Percentiles rank a stretch among this genome's conserved stretches.
Evolutionary conservation across 2,888 invertebrate genomes (phyloP).

Genomic region (Dendrolimus houi): DNA sequence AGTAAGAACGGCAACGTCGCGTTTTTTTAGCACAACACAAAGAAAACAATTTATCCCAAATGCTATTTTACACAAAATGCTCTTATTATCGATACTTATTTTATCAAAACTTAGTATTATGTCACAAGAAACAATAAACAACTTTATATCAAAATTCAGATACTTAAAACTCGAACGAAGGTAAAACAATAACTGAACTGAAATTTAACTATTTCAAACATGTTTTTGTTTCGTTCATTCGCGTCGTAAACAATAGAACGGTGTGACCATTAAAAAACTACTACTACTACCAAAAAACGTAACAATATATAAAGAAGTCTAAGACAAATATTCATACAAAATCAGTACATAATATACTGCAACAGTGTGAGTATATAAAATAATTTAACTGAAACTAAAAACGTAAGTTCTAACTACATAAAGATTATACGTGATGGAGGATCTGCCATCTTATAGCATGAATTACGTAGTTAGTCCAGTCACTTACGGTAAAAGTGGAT

Average conservation of each 20-base stretch:
- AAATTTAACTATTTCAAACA: conserved; percentile 18
- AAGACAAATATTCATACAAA: too few relatives aligned
- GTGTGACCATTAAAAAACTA: conserved; percentile 35
- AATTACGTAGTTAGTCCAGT: too few relatives aligned
- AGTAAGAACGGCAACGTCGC: conserved; percentile 66
- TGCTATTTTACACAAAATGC: background rate
- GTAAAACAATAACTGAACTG: conserved; percentile 34
- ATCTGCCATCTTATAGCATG: too few relatives aligned
- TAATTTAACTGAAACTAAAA: background rate
- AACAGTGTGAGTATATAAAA: background rate
- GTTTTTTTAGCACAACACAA: conserved; percentile 36
- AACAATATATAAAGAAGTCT: background rate
- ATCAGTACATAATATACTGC: too few relatives aligned
- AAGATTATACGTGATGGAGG: too few relatives aligned
- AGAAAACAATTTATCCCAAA: conserved; percentile 22
- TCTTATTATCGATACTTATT: background rate
- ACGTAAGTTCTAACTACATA: too few relatives aligned
- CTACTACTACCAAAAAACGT: conserved; percentile 12
- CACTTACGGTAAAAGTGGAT: too few relatives aligned
- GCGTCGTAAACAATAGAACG: conserved; percentile 51
- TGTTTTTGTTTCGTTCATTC: conserved; percentile 47
- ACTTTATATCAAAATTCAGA: conserved; percentile 7
- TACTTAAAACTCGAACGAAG: conserved; percentile 19
- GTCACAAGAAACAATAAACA: conserved; percentile 1
- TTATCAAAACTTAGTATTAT: background rate